These are phyloP conservation scores for Diorhabda elongata DNA, from an alignment of 1,140 invertebrate species.

Conservation along the genomic window DNA sequence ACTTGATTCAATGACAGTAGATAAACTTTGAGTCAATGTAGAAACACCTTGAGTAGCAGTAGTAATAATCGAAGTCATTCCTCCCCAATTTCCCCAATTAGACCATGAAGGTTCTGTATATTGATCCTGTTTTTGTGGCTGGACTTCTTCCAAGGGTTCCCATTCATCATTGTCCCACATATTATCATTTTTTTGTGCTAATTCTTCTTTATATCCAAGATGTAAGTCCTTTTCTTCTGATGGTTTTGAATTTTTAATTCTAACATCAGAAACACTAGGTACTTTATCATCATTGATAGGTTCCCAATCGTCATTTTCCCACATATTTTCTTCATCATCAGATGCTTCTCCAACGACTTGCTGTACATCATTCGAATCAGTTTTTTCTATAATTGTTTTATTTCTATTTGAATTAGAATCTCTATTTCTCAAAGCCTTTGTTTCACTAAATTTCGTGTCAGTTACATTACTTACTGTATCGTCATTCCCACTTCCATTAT, in stretches of 20 bases:
- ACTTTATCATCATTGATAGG: slow-evolving; percentile 8
- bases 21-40: slow-evolving; percentile 70
- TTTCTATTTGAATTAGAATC: background rate
- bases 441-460: background rate
- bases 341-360: slow-evolving; percentile 9
- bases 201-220: background rate
- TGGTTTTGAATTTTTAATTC: background rate
- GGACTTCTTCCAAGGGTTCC: slow-evolving; percentile 33
- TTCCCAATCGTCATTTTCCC: slow-evolving; percentile 41
- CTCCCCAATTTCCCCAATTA: slow-evolving; percentile 66
- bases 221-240: background rate
- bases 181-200: slow-evolving; percentile 15
- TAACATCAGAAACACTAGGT: background rate
- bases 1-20: slow-evolving; percentile 68
- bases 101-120: slow-evolving; percentile 31
- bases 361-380: slow-evolving; percentile 2
- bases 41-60: slow-evolving; percentile 68
- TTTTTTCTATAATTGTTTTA: background rate
- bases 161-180: slow-evolving; percentile 38
- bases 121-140: slow-evolving; percentile 20
- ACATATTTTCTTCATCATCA: slow-evolving; percentile 35
- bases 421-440: slow-evolving; percentile 9
- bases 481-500: background rate
- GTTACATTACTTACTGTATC: slow-evolving; percentile 10
- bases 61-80: slow-evolving; percentile 67